Base-by-base conservation (phyloP, 1,140 invertebrate genomes). In the Conus ventricosus region DNA sequence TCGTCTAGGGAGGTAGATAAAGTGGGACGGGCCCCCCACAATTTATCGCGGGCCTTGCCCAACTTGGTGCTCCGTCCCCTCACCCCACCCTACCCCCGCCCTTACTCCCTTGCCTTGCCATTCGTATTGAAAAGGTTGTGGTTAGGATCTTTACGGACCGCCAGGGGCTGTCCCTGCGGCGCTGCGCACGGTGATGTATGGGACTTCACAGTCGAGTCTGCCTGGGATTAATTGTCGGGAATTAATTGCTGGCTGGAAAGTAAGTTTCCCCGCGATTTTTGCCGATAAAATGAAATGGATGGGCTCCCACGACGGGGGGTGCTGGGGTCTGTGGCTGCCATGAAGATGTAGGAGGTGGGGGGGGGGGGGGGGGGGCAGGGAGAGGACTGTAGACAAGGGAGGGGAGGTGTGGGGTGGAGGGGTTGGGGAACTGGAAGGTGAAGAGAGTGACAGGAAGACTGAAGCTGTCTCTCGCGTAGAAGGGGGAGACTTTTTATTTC, bases 1-100 rank as follows among this genome's bases (percentile, higher is more conserved):
- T 25, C 51, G 55, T 54, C 84, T 54, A 7, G 25, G 84, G 53
- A 55, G 85, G 75, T 87, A 87, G 67, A 87, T 87, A 87, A 25
- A 76, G 51, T n/a, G 57, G 55, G 54, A n/a, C 25, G 57, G 67
- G 67, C 4, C 67, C 67, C 67, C 20, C 20, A 20, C 67, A 20
- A 71, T 71, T n/a, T n/a, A 23, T 71, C 67, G 17, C 67, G 6
- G 51, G 10, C 80, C 13, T 6, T 53, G 80, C 80, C 23, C 39
- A 80, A 81, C 13, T 81, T 54, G 15, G 57, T 60, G 15, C 8
- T 60, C 57, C 8, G 57, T 60, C 57, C 57, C 57, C 15, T 4
- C 15, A 1, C 57, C 8, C 15, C 15, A 1, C 15, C 8, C 57
- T 4, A 1, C 57, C 27, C 80, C 51, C 20, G 3, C 17, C 80